Conservation (phyloP, 2,113 vertebrate genomes). For the Morone chrysops region DNA sequence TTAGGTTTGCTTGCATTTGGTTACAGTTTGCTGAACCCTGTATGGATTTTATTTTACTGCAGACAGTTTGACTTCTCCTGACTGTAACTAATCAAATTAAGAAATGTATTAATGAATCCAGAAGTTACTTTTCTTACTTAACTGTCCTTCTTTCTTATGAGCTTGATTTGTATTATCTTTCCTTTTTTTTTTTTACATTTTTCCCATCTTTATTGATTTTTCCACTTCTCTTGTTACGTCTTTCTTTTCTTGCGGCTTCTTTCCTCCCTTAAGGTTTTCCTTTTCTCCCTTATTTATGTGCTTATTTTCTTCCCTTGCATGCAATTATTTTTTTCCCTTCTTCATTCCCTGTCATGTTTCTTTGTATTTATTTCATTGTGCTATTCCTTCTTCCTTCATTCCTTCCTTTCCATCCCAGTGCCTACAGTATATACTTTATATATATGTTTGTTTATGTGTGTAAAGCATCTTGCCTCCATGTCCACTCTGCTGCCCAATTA, state of each 20-base stretch:
- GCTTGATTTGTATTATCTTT: neutral
- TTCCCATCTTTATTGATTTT: neutral
- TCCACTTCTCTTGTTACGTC: neutral
- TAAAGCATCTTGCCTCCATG: neutral
- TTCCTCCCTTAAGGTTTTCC: neutral
- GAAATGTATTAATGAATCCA: too few species aligned
- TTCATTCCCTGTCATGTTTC: neutral
- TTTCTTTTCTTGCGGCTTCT: neutral
- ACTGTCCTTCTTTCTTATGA: neutral
- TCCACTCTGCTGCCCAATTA: constrained; percentile 33
- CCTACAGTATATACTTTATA: neutral
- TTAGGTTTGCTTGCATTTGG: neutral
- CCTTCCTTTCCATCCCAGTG: too few species aligned
- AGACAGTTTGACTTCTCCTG: too few species aligned
- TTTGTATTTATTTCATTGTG: neutral
- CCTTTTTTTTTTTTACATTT: neutral
- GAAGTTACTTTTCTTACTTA: neutral
- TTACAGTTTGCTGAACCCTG: neutral
- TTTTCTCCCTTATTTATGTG: neutral
- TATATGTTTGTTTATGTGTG: neutral
- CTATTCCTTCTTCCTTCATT: neutral
- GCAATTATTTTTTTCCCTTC: neutral
- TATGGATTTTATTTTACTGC: neutral
- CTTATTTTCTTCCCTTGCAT: too few species aligned
- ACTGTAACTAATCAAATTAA: neutral